phyloP scores from a whole-genome alignment of 2,797 vertebrate species.

The Scyliorhinus canicula region DNA sequence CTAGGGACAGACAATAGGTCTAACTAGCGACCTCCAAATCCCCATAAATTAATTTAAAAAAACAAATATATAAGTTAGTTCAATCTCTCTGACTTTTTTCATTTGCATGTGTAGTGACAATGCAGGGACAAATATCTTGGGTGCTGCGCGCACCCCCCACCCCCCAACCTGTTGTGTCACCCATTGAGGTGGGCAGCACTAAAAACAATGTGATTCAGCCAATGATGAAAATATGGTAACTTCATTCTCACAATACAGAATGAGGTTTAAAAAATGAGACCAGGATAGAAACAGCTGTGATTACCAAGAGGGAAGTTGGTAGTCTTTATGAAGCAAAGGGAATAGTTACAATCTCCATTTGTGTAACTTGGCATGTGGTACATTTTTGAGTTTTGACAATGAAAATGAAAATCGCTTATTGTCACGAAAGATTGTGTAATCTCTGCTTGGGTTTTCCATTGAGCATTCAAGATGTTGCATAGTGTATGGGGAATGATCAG shows the following conservation, averaged over 20 bases:
- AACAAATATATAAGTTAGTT: not conserved
- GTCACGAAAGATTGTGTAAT: not conserved
- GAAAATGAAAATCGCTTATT: too few relatives aligned
- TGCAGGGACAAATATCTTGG: not conserved
- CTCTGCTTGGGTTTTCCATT: not conserved
- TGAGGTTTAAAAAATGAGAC: not conserved
- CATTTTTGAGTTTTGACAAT: too few relatives aligned
- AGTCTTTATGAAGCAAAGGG: not conserved
- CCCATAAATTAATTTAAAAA: too few relatives aligned
- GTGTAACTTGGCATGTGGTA: too few relatives aligned
- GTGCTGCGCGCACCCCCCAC: not conserved
- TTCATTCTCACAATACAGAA: not conserved
- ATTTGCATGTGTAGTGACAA: not conserved
- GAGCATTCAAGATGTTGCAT: not conserved
- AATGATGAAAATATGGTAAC: not conserved
- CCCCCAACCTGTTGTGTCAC: not conserved
- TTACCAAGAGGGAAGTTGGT: not conserved
- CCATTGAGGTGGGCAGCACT: not conserved
- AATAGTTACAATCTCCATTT: not conserved
- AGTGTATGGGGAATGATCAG: not conserved
- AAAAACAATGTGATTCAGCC: not conserved
- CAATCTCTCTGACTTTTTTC: not conserved
- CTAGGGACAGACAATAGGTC: too few relatives aligned
- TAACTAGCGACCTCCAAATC: too few relatives aligned
- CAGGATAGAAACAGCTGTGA: too few relatives aligned